Percentiles rank a stretch among this genome's conserved stretches.
Conservation (phyloP, 2,888 invertebrate genomes). For the Chalcosyrphus nemorum region DNA sequence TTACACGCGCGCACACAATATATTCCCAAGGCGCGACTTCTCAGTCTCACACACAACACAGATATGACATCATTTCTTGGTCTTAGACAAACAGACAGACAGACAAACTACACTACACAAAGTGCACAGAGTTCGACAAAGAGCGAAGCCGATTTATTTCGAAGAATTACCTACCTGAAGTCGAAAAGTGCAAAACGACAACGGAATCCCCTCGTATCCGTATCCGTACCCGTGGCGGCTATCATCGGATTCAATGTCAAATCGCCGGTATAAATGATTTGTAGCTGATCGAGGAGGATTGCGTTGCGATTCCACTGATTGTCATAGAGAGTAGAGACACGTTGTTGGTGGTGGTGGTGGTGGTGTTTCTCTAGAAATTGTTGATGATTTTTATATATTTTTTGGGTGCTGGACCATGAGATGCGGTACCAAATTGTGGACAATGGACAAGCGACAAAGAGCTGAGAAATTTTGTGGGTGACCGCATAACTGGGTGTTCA, state of each 20-base stretch:
- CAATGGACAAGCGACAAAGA: slow-evolving; percentile 16
- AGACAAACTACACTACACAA: slow-evolving; percentile 28
- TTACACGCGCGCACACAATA: slow-evolving; percentile 33
- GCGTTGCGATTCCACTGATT: too few species aligned
- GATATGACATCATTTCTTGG: slow-evolving; percentile 55
- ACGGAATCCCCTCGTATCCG: slow-evolving; percentile 35
- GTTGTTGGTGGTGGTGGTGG: too few species aligned
- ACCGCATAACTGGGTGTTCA: slow-evolving; percentile 46
- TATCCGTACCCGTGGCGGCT: background rate
- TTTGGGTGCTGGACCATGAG: slow-evolving; percentile 38
- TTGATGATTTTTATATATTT: slow-evolving; percentile 30
- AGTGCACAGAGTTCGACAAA: slow-evolving; percentile 54
- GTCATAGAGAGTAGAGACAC: slow-evolving; percentile 33
- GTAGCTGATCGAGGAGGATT: slow-evolving; percentile 47
- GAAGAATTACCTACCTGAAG: slow-evolving; percentile 67
- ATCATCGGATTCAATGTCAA: slow-evolving; percentile 59
- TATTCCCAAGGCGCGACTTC: slow-evolving; percentile 17
- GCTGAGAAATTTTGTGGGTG: slow-evolving; percentile 16
- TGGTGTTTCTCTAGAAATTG: slow-evolving; percentile 46
- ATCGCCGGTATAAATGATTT: slow-evolving; percentile 62
- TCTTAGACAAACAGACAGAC: slow-evolving; percentile 9
- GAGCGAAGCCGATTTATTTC: slow-evolving; percentile 52
- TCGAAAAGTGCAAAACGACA: slow-evolving; percentile 43
- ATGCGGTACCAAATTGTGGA: slow-evolving; percentile 25
- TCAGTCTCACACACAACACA: too few species aligned